A percentile compares a stretch with the other conserved stretches of the same genome.
phyloP scores from a whole-genome alignment of 2,797 vertebrate species.

The Girardinus metallicus region DNA sequence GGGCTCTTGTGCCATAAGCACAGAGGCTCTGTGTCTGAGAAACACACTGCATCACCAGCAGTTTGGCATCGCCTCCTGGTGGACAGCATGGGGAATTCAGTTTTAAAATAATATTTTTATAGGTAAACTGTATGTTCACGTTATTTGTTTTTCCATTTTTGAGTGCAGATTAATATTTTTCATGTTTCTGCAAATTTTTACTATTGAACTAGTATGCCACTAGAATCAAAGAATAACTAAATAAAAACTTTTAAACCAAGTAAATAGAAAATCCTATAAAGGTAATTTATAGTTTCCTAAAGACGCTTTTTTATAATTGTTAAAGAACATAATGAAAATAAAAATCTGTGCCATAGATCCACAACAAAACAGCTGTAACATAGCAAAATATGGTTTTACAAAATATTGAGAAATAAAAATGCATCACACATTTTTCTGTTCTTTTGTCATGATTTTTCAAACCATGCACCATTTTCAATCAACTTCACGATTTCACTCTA shows the following conservation, averaged over 20 bases:
- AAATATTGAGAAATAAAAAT: neutral
- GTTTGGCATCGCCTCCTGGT: slow-evolving; percentile 87
- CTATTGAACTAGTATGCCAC: neutral
- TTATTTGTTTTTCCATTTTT: neutral
- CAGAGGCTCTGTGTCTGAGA: slow-evolving; percentile 84
- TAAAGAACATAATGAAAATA: neutral
- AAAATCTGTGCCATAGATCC: neutral
- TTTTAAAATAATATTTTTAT: neutral
- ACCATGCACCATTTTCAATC: neutral
- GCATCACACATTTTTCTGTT: neutral
- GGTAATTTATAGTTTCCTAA: neutral
- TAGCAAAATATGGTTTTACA: neutral
- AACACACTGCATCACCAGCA: slow-evolving; percentile 87
- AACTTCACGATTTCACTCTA: neutral
- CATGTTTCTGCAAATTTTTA: neutral
- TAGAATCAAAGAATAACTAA: neutral
- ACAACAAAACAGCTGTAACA: neutral
- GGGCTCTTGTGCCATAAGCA: slow-evolving; percentile 81
- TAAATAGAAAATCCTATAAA: neutral
- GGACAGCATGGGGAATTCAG: slow-evolving; percentile 28
- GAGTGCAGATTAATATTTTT: neutral
- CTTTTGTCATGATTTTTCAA: neutral
- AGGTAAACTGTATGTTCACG: neutral
- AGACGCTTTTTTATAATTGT: neutral
- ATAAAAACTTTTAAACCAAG: neutral